These are phyloP conservation scores for Meteorus sp. DNA, from an alignment of 1,140 invertebrate species.

Conservation along the genomic window DNA sequence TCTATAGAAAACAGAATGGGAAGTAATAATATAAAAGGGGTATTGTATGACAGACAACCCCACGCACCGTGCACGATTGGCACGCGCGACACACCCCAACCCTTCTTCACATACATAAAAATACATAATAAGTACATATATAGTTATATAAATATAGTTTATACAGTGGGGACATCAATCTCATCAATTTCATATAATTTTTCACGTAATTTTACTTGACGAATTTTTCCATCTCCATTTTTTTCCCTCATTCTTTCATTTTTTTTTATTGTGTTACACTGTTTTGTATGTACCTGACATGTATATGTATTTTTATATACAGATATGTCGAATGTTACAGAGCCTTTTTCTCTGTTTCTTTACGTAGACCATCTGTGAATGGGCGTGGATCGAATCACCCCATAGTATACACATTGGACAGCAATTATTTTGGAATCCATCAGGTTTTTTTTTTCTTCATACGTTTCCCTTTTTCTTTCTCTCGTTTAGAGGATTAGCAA, in stretches of 20 bases:
- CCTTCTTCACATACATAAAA: slow-evolving; percentile 40
- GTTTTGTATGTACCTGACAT: background rate
- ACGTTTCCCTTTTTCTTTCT: too few relatives aligned
- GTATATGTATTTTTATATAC: too few relatives aligned
- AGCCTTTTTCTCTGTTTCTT: too few relatives aligned
- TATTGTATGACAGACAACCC: too few relatives aligned
- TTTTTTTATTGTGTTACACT: slow-evolving; percentile 13
- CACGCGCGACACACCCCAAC: slow-evolving; percentile 42
- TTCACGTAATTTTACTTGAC: slow-evolving; percentile 22
- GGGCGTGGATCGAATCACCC: slow-evolving; percentile 26
- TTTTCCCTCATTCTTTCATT: slow-evolving; percentile 16
- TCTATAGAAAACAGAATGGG: too few relatives aligned
- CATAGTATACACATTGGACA: slow-evolving; percentile 29
- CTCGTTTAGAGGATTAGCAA: slow-evolving; percentile 31
- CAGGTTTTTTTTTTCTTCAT: too few relatives aligned
- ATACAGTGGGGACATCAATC: slow-evolving; percentile 16
- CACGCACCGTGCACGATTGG: slow-evolving; percentile 32
- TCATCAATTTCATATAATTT: slow-evolving; percentile 56
- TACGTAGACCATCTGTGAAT: slow-evolving; percentile 30
- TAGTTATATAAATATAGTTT: background rate
- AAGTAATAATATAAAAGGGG: too few relatives aligned
- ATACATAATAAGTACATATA: too few relatives aligned
- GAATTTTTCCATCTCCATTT: slow-evolving; percentile 24
- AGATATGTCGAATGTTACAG: too few relatives aligned
- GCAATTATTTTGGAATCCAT: slow-evolving; percentile 52